phyloP scores from a whole-genome alignment of 1,140 invertebrate species.

The Diachasmimorpha longicaudata region DNA sequence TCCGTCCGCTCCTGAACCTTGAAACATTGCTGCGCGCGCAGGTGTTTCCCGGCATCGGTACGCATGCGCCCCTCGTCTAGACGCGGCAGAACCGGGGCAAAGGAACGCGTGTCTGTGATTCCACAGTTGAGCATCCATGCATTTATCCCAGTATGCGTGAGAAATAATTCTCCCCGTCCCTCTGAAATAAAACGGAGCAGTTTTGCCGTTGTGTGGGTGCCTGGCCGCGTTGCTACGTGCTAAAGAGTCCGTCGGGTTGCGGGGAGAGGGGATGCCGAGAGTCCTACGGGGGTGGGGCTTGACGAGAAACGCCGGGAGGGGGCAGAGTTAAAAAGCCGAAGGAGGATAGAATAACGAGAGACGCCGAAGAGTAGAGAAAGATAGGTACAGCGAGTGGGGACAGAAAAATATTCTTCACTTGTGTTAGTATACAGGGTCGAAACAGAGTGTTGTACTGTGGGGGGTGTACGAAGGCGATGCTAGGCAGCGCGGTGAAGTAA shows the following conservation, averaged over 20 bases:
- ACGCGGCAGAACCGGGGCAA: not conserved
- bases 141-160: not conserved
- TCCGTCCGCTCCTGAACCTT: slow-evolving; percentile 12
- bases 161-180: not conserved
- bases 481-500: slow-evolving; percentile 31
- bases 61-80: slow-evolving; percentile 6
- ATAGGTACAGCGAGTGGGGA: not conserved
- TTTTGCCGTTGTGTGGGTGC: not conserved
- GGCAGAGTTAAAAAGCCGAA: not conserved
- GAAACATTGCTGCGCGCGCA: not conserved
- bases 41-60: not conserved
- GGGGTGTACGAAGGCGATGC: slow-evolving; percentile 15
- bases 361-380: not conserved
- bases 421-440: slow-evolving; percentile 17
- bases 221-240: not conserved
- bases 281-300: not conserved
- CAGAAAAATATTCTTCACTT: not conserved
- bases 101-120: slow-evolving; percentile 19
- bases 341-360: slow-evolving; percentile 5
- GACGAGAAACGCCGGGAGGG: not conserved
- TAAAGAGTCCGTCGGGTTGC: not conserved
- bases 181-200: not conserved
- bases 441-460: slow-evolving; percentile 17
- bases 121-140: not conserved
- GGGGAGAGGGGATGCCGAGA: not conserved